Conservation (phyloP, 2,888 invertebrate species). For the Scrobipalpa atriplicella region DNA sequence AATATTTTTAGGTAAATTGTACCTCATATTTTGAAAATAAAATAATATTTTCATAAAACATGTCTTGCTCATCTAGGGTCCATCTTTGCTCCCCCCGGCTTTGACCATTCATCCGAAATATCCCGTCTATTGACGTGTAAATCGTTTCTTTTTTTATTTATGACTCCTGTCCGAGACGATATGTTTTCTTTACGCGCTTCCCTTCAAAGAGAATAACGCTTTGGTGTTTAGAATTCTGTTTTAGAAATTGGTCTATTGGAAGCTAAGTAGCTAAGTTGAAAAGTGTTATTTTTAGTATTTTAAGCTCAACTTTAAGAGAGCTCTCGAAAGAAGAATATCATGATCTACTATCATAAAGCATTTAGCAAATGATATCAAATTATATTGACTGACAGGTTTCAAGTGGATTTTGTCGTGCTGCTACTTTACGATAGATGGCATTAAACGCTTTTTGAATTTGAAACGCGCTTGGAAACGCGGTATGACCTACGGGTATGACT, state of each 20-base stretch:
- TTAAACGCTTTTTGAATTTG: no score
- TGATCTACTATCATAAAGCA: no score
- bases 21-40: background rate
- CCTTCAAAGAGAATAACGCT: background rate
- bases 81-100: constrained; percentile 33
- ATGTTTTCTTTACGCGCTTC: constrained; percentile 38
- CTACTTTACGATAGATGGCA: no score
- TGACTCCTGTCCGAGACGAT: constrained; percentile 34
- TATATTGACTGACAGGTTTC: no score
- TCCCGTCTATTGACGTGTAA: constrained; percentile 54
- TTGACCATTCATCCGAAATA: constrained; percentile 43
- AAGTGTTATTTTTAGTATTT: no score
- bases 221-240: background rate
- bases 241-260: background rate
- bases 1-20: no score
- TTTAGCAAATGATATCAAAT: no score
- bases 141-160: constrained; percentile 55
- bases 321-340: no score
- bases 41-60: background rate
- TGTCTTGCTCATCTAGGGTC: background rate
- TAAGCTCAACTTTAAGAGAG: no score
- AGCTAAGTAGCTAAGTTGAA: background rate
- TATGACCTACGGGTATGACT: no score
- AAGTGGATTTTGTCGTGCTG: no score
- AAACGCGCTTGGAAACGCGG: no score